A percentile compares a stretch with the other conserved stretches of the same genome.
Evolutionary conservation across 1,140 invertebrate species (phyloP).

Genomic region (Eulimnadia texana): DNA sequence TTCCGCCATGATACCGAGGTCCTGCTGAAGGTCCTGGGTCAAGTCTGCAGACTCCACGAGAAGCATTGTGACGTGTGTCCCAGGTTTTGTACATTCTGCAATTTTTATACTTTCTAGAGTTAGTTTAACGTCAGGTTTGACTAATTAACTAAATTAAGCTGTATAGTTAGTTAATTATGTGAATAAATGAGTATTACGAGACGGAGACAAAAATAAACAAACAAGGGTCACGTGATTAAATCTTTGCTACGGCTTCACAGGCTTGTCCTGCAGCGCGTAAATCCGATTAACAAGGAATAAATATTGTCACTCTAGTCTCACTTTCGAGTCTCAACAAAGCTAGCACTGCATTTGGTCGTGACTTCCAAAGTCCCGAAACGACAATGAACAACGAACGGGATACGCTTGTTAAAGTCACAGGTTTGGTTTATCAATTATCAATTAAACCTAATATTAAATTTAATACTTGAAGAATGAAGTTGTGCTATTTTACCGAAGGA

Average conservation of each 20-base stretch:
- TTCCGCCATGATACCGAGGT: conserved; percentile 31
- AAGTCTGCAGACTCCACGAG: conserved; percentile 25
- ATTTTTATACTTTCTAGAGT: too few species aligned
- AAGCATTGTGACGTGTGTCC: conserved; percentile 29
- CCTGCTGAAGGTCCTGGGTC: conserved; percentile 25
- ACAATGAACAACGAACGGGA: too few species aligned
- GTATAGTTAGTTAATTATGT: not conserved
- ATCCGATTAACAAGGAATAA: not conserved
- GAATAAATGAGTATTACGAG: too few species aligned
- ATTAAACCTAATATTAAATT: too few species aligned
- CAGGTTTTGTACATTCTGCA: conserved; percentile 24
- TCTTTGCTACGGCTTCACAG: not conserved
- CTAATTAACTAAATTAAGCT: not conserved
- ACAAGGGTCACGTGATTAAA: not conserved
- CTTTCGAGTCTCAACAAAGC: not conserved
- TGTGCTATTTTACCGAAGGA: conserved; percentile 36
- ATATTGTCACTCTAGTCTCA: not conserved
- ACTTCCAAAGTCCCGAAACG: too few species aligned
- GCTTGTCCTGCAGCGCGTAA: not conserved
- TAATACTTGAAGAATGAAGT: too few species aligned
- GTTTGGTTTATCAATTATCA: too few species aligned
- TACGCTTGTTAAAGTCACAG: too few species aligned
- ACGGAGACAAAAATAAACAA: too few species aligned
- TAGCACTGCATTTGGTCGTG: too few species aligned
- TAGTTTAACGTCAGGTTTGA: too few species aligned